Percentiles rank a stretch among this genome's conserved stretches.
Evolutionary conservation across 1,140 invertebrate species (phyloP).

Genomic region (Diabrotica virgifera): DNA sequence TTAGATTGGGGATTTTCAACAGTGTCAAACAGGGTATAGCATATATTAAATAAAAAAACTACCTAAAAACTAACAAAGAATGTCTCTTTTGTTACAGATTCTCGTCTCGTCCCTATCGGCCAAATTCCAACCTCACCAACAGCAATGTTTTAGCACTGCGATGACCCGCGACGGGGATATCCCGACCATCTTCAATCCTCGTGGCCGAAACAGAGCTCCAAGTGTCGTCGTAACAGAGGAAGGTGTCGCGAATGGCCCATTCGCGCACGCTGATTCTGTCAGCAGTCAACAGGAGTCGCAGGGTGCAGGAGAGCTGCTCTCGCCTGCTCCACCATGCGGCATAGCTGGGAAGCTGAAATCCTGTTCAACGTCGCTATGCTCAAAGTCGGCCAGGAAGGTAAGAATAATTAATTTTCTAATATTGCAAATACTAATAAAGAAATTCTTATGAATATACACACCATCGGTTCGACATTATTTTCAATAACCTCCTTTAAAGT

Average conservation of each 20-base stretch:
- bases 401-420: slow-evolving; percentile 10
- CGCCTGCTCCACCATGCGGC: slow-evolving; percentile 48
- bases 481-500: too few species aligned
- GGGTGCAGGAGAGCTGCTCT: slow-evolving; percentile 49
- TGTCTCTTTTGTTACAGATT: background rate
- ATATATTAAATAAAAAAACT: too few species aligned
- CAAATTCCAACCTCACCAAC: background rate
- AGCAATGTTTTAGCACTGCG: slow-evolving; percentile 14
- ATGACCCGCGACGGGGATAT: slow-evolving; percentile 55
- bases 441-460: too few species aligned
- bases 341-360: slow-evolving; percentile 48
- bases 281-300: slow-evolving; percentile 56
- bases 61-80: background rate
- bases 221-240: slow-evolving; percentile 71
- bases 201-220: slow-evolving; percentile 62
- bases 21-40: too few species aligned
- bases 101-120: background rate
- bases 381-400: slow-evolving; percentile 68
- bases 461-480: too few species aligned
- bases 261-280: slow-evolving; percentile 57
- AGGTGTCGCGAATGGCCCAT: slow-evolving; percentile 54
- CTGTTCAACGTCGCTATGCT: slow-evolving; percentile 66
- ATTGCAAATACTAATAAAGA: too few species aligned
- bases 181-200: slow-evolving; percentile 73
- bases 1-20: too few species aligned